phyloP scores from a whole-genome alignment of 2,888 invertebrate species.

The Sicus ferrugineus region DNA sequence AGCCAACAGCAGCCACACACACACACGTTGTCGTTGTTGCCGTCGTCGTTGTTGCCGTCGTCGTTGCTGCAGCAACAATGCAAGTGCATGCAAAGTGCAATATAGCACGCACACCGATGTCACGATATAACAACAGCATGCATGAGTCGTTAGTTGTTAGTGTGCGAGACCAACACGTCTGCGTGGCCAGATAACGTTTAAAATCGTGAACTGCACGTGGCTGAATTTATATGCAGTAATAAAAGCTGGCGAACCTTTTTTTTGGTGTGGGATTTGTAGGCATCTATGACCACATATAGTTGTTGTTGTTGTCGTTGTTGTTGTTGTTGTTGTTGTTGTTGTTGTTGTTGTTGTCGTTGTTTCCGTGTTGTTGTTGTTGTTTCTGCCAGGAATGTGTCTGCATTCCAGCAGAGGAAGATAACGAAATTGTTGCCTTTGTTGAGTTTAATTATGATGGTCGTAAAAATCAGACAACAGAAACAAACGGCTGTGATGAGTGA shows the following conservation, averaged over 20 bases:
- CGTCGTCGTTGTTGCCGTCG: not conserved
- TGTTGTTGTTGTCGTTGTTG: not conserved
- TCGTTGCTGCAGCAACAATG: not conserved
- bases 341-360: not conserved
- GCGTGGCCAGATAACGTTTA: not conserved
- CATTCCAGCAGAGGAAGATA: constrained; percentile 3
- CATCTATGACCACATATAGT: not conserved
- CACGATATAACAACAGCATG: no score
- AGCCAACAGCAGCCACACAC: not conserved
- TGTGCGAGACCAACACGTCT: not conserved
- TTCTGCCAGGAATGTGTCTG: not conserved
- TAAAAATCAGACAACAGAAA: not conserved
- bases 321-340: not conserved
- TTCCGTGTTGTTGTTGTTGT: not conserved
- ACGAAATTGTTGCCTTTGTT: not conserved
- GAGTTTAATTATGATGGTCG: not conserved
- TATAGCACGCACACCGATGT: not conserved
- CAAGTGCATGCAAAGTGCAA: not conserved
- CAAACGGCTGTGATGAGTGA: not conserved
- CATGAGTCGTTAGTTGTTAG: not conserved
- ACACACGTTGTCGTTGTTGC: not conserved
- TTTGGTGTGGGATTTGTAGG: not conserved
- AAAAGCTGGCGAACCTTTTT: not conserved
- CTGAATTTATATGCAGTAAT: not conserved
- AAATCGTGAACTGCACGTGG: not conserved